Base-by-base conservation (phyloP, 2,888 invertebrate genomes). In the Hyposoter dolosus region DNA sequence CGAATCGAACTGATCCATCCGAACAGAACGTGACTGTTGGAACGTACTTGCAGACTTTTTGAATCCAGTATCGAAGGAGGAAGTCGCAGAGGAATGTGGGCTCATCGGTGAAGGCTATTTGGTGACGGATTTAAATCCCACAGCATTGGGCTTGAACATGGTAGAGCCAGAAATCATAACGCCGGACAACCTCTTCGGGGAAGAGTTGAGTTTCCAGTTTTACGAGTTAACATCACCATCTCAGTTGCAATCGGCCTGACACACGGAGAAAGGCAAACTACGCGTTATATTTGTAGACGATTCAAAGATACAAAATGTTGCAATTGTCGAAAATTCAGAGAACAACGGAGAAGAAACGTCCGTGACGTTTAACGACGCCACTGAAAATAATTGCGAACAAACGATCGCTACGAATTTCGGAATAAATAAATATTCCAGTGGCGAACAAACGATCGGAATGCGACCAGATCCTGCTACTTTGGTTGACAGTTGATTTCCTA, bases 51-150 rank as follows among this genome's bases (percentile, higher is more conserved):
- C 92, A 95, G 96, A 95, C 92, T 96, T 96, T 89, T 92, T 96
- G 84, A 95, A 95, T 89, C 95, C 95, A 65, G 97, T 97, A 72
- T 96, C 97, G 50, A 97, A 97, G 91, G 97, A 97, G 92, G 96
- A 97, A 89, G 96, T 97, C 5, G 97, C 97, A 10, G 95, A 96
- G 87, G 98, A 97, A 92, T 97, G 97, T 89, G 97, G 97, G 0
- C 95, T 98, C 32, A 94, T 96, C n/a, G 95, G 94, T n/a, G 94
- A 94, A 75, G 95, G 95, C 81, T 95, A 95, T 89, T 92, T 95
- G 43, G 95, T 95, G 12, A 95, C 95, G 3, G 95, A 95, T 88
- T 90, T 95, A 76, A 95, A 95, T 89, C 95, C 95, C 6, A 94
- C 94, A 17, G 91, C 94, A 1, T 90, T 95, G 47, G 95, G 95